Base-by-base conservation (phyloP, 2,113 vertebrate species). In the Macroglossus sobrinus region DNA sequence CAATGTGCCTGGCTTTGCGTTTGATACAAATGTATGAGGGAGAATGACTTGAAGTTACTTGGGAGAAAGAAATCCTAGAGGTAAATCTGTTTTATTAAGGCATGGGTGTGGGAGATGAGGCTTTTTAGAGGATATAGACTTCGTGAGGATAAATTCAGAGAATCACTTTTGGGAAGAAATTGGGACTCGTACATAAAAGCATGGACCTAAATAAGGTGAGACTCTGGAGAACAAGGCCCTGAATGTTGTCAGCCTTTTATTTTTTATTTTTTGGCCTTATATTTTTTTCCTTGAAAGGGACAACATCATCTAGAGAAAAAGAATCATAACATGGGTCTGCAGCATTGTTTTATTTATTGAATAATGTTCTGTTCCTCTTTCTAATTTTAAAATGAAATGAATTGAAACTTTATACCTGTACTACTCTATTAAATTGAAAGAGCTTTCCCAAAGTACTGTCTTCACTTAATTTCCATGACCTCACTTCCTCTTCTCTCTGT, bases 311-410 rank as follows among this genome's bases (percentile, higher is more conserved):
- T 81, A 64, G 57, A 53, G 43, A 63, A 38, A 38, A 84, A 91
- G 40, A 88, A 78, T 45, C n/a, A 43, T 68, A 71, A 69, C 53
- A 50, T 95, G 59, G 18, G 4, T 69, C 50, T 88, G 22, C 30
- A 69, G 61, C 18, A 3, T 66, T 79, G 33, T 74, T 61, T 84
- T 74, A 45, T 88, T 93, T 84, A 63, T 82, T 91, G 71, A 35
- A 13, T 84, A 87, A 59, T 40, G 55, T 71, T 94, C 95, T 89
- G 38, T 79, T 87, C 22, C 38, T 81, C 21, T 86, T 82, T 22
- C 57, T 74, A 22, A 38, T 93, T 91, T 89, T 94, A 76, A 95
- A 79, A 88, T 74, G 35, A 43, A 90, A 92, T 86, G 59, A 86
- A 66, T 18, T 71, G 38, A 79, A 89, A 75, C 33, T 19, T 80